Percentiles rank a stretch among this genome's conserved stretches.
phyloP scores from a whole-genome alignment of 2,797 vertebrate species.

The Mallotus villosus region DNA sequence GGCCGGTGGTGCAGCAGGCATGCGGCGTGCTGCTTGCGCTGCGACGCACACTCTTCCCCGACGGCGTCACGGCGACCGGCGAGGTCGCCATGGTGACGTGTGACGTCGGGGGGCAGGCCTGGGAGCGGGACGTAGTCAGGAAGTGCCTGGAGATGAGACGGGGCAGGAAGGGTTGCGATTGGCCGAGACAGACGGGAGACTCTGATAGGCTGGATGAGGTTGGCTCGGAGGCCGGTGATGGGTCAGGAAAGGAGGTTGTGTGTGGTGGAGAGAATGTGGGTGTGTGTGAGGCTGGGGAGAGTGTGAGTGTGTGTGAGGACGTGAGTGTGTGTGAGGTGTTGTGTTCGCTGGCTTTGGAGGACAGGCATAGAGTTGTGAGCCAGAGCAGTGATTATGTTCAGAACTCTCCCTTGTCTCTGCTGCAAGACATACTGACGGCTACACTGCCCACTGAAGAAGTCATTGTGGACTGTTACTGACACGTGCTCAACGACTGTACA shows the following conservation, averaged over 20 bases:
- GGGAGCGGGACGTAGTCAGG: slow-evolving; percentile 60
- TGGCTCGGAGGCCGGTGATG: slow-evolving; percentile 50
- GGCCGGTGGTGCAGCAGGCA: slow-evolving; percentile 85
- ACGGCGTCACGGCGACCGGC: slow-evolving; percentile 5
- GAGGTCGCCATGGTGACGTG: slow-evolving; percentile 39
- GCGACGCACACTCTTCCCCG: slow-evolving; percentile 46
- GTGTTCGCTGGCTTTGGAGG: slow-evolving; percentile 55
- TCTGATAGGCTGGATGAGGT: slow-evolving; percentile 66
- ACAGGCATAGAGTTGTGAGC: slow-evolving; percentile 60
- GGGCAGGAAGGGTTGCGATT: neutral
- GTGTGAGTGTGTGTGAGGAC: slow-evolving; percentile 1
- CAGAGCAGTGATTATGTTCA: slow-evolving; percentile 75
- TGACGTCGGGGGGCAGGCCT: slow-evolving; percentile 45
- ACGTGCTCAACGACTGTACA: neutral
- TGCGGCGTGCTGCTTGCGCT: slow-evolving; percentile 81
- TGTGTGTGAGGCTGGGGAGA: slow-evolving; percentile 47
- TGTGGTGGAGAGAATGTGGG: neutral
- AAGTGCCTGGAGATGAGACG: slow-evolving; percentile 28
- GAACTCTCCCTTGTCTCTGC: slow-evolving; percentile 72
- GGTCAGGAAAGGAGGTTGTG: neutral
- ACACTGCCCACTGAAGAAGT: slow-evolving; percentile 44
- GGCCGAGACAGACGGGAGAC: slow-evolving; percentile 11
- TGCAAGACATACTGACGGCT: slow-evolving; percentile 68
- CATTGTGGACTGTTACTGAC: slow-evolving; percentile 72
- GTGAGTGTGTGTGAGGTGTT: slow-evolving; percentile 51